Evolutionary conservation across 2,797 vertebrate genomes (phyloP), one percentile per base, ranked within the genome.

Genomic region (Carduelis carduelis): DNA sequence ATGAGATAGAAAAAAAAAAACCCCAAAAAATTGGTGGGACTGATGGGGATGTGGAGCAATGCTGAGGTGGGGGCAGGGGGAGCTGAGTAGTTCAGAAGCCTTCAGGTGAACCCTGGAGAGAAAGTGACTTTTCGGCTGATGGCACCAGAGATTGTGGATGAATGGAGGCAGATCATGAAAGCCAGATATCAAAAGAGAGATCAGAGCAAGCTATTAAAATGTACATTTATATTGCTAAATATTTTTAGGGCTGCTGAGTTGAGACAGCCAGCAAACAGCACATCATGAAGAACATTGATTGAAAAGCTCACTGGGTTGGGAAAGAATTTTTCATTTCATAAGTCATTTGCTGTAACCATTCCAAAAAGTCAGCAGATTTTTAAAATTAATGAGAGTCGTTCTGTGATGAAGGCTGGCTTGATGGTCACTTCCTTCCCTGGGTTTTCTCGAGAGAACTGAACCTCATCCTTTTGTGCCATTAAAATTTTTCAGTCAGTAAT

Each of bases 181-280:
- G 53, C 68, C n/a, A 81, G 91, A 88, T 96, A 93, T 89, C 93
- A 90, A 91, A 92, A 90, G 59, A 93, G 82, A 93, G 87, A 96
- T 94, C 70, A 86, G 65, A 83, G 61, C n/a, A 92, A 83, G 59
- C 85, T 92, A 97, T 97, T 96, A 95, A 95, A 95, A 96, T 97
- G 91, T 92, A 96, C 92, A 97, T 96, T 97, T 96, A 93, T 91
- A 95, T 96, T 97, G 93, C 90, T 93, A 96, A 97, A 96, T 96
- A 95, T 96, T 94, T 93, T 93, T 95, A 75, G 79, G 60, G n/a
- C 87, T 91, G 93, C 78, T 94, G 94, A 93, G 47, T 92, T 96
- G 96, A 95, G 85, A 93, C 96, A 95, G 81, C 92, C 63, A 96
- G 89, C 94, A 97, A 96, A 96, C 95, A 96, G 88, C 92, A 90